These are phyloP conservation scores for Premnoplex brunnescens DNA, from an alignment of 2,797 vertebrate genomes.

Conservation along the genomic window DNA sequence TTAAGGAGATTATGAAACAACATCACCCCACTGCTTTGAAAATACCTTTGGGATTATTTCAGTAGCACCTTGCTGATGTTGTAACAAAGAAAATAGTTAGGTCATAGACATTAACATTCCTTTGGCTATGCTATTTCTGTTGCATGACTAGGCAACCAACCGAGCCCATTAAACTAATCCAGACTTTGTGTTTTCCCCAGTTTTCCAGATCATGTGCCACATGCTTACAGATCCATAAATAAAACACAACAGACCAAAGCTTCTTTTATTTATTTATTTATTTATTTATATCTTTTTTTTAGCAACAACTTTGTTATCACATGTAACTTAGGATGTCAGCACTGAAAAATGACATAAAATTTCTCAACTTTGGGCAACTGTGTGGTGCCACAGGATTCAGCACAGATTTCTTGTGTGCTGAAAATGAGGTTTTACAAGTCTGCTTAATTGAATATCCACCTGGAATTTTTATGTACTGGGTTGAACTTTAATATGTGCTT, in stretches of 20 bases:
- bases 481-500: not conserved
- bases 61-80: conserved; percentile 50
- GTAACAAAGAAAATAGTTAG: conserved; percentile 68
- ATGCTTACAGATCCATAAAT: not conserved
- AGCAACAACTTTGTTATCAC: not conserved
- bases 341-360: not conserved
- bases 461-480: not conserved
- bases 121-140: conserved; percentile 34
- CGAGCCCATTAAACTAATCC: not conserved
- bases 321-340: not conserved
- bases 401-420: not conserved
- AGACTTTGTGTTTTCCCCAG: not conserved
- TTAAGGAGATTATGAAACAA: conserved; percentile 41
- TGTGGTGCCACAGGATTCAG: not conserved
- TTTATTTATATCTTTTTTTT: not conserved
- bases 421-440: not conserved
- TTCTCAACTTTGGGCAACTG: not conserved
- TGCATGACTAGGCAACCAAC: conserved; percentile 9
- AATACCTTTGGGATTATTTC: conserved; percentile 68
- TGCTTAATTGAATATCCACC: not conserved
- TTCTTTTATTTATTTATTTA: no score
- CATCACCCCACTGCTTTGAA: conserved; percentile 38
- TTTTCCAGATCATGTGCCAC: not conserved
- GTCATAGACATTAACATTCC: conserved; percentile 66
- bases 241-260: not conserved